Evolutionary conservation across 1,140 invertebrate genomes (phyloP).

Genomic region (Tetragonula clypearis): DNA sequence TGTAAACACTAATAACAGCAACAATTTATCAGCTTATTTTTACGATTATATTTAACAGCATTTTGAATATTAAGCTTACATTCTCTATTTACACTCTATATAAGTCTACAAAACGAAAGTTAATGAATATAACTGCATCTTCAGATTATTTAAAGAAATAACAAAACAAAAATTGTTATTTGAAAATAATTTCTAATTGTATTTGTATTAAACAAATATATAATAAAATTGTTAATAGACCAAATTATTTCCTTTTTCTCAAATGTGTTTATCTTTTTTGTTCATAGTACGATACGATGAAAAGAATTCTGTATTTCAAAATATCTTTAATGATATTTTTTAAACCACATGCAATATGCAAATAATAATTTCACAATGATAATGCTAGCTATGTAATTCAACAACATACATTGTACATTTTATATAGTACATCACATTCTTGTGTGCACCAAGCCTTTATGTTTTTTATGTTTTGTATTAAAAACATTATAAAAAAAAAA

Average conservation of each 20-base stretch:
- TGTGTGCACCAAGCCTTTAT: neutral
- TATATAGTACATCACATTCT: neutral
- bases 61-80: slow-evolving; percentile 48
- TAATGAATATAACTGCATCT: slow-evolving; percentile 41
- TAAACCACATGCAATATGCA: neutral
- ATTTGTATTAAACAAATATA: neutral
- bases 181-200: slow-evolving; percentile 10
- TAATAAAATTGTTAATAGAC: slow-evolving; percentile 13
- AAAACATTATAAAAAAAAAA: neutral
- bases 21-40: slow-evolving; percentile 40
- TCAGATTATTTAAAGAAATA: slow-evolving; percentile 37
- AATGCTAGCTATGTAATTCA: neutral
- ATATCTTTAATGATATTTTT: neutral
- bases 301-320: slow-evolving; percentile 12
- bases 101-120: slow-evolving; percentile 16
- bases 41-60: slow-evolving; percentile 45
- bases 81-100: slow-evolving; percentile 56
- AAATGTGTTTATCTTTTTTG: neutral
- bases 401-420: neutral
- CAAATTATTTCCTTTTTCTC: neutral
- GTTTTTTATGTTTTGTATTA: slow-evolving; percentile 54
- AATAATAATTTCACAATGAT: neutral
- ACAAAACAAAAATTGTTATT: neutral
- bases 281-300: neutral
- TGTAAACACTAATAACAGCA: slow-evolving; percentile 49